These are phyloP conservation scores for Pseudochirops corinnae DNA, from an alignment of 2,797 vertebrate species.

Conservation along the genomic window DNA sequence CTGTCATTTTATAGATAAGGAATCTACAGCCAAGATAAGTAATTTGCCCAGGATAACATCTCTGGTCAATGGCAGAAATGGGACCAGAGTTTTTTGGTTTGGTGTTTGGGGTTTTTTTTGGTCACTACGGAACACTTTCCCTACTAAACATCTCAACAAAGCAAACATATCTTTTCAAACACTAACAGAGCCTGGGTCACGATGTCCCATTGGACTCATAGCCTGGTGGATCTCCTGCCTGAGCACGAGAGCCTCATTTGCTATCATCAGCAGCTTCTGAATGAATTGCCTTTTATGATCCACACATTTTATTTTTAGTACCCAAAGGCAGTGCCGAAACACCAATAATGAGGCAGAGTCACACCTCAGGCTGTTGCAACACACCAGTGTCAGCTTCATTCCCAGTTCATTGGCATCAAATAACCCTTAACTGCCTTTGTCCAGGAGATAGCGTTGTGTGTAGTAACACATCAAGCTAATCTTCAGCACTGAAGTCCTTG, in stretches of 20 bases:
- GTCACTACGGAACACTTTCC: slow-evolving; percentile 14
- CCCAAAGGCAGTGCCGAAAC: slow-evolving; percentile 5
- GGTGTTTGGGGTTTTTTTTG: neutral
- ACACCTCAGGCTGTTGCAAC: neutral
- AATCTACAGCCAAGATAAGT: slow-evolving; percentile 17
- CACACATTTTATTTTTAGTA: slow-evolving; percentile 23
- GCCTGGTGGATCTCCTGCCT: slow-evolving; percentile 37
- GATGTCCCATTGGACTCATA: slow-evolving; percentile 41
- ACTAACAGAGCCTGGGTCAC: slow-evolving; percentile 61
- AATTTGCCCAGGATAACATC: slow-evolving; percentile 24
- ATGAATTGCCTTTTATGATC: slow-evolving; percentile 52
- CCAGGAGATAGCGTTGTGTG: neutral
- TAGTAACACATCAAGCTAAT: neutral
- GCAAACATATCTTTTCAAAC: slow-evolving; percentile 56
- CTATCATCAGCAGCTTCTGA: slow-evolving; percentile 65
- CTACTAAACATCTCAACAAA: slow-evolving; percentile 61
- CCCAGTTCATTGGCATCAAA: slow-evolving; percentile 26
- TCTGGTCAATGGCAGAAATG: neutral
- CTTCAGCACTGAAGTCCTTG: slow-evolving; percentile 1
- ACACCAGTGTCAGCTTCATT: neutral
- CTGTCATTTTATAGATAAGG: slow-evolving; percentile 10
- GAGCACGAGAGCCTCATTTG: slow-evolving; percentile 53
- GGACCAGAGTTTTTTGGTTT: neutral
- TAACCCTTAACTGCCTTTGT: slow-evolving; percentile 6
- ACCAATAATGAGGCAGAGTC: neutral